A percentile compares a stretch with the other conserved stretches of the same genome.
phyloP scores from a whole-genome alignment of 2,113 vertebrate genomes.

The Alligator sinensis region DNA sequence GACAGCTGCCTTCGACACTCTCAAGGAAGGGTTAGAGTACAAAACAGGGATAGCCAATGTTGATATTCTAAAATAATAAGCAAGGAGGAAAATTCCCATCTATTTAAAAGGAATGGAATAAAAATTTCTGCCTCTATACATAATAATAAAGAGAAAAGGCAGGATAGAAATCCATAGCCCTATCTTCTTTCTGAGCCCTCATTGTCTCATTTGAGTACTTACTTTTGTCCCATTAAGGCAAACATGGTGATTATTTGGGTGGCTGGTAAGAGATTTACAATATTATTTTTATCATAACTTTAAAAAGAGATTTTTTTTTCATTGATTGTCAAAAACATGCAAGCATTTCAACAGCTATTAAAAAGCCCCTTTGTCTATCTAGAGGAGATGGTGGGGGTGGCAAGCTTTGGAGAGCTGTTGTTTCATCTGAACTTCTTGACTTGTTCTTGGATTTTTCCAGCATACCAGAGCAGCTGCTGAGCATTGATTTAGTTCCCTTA shows the following conservation, averaged over 20 bases:
- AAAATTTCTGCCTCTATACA: not conserved
- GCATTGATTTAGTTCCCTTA: slow-evolving; percentile 32
- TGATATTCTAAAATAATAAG: not conserved
- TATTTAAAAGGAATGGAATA: not conserved
- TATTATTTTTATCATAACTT: not conserved
- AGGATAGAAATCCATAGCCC: not conserved
- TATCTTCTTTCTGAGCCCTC: no score
- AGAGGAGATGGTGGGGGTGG: not conserved
- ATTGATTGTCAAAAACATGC: not conserved
- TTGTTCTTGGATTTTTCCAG: slow-evolving; percentile 3
- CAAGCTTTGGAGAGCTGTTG: not conserved
- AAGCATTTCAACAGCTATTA: not conserved
- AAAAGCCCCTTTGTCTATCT: not conserved
- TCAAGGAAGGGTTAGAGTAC: not conserved
- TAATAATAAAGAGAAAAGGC: not conserved
- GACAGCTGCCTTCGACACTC: not conserved
- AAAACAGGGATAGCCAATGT: not conserved
- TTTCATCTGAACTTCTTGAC: not conserved
- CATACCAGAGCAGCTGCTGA: slow-evolving; percentile 15
- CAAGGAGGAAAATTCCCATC: not conserved
- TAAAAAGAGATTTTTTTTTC: not conserved
- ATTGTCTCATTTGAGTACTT: not conserved
- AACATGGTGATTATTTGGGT: not conserved
- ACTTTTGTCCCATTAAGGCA: not conserved
- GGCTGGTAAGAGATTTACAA: not conserved